These are phyloP conservation scores for Himalopsyche anomala DNA, from an alignment of 2,888 invertebrate genomes.

Conservation along the genomic window DNA sequence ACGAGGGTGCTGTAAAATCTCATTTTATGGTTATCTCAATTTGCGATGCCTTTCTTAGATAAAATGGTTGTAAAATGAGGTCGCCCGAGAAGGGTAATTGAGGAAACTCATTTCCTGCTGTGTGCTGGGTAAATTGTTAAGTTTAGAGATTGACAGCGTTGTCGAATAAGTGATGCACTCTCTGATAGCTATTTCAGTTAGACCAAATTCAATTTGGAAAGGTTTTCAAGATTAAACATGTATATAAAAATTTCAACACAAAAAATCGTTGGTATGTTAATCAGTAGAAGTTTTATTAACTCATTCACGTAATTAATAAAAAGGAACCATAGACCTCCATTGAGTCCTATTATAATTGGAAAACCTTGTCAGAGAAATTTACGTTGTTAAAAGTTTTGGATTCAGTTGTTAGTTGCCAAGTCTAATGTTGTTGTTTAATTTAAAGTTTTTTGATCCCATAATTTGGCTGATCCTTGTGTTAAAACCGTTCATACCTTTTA, in stretches of 20 bases:
- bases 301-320: neutral
- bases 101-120: constrained; percentile 26
- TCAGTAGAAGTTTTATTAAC: neutral
- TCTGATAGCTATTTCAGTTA: neutral
- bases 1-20: constrained; percentile 29
- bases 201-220: too few relatives aligned
- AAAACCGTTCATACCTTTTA: neutral
- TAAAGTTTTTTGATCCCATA: neutral
- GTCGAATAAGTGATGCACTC: neutral
- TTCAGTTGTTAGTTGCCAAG: neutral
- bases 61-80: constrained; percentile 21
- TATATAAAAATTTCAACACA: too few relatives aligned
- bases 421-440: neutral
- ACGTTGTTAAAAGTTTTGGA: neutral
- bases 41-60: constrained; percentile 20
- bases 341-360: neutral
- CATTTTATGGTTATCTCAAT: constrained; percentile 30
- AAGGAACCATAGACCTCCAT: neutral
- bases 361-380: neutral
- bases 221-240: too few relatives aligned
- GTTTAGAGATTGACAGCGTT: neutral
- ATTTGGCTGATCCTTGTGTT: neutral
- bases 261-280: too few relatives aligned
- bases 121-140: neutral
- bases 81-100: constrained; percentile 9